These are phyloP conservation scores for Protophormia terraenovae DNA, from an alignment of 2,888 invertebrate species.

Conservation along the genomic window DNA sequence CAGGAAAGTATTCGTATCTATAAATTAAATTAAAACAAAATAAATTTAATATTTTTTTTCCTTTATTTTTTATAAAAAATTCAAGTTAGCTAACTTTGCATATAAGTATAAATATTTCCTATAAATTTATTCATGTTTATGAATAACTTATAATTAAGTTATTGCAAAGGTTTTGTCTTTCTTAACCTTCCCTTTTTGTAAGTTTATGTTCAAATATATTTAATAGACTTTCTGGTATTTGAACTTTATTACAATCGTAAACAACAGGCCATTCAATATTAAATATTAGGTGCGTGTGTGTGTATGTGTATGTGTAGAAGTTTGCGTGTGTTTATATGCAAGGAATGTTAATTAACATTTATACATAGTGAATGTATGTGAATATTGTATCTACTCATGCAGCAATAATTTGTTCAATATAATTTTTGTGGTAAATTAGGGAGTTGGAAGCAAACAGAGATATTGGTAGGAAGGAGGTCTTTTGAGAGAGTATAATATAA, in stretches of 20 bases:
- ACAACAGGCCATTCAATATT: background rate
- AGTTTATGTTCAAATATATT: background rate
- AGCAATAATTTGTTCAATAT: too few species aligned
- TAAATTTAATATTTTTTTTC: background rate
- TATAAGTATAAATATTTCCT: constrained; percentile 17
- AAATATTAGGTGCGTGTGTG: background rate
- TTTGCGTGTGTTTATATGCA: background rate
- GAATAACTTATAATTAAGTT: constrained; percentile 32
- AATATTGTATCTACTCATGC: too few species aligned
- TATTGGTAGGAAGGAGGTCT: too few species aligned
- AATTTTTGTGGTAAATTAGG: too few species aligned
- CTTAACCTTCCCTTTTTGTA: background rate
- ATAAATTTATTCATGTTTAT: background rate
- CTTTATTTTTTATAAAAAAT: too few species aligned
- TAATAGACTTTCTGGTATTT: background rate
- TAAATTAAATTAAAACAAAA: constrained; percentile 66
- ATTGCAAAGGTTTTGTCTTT: background rate
- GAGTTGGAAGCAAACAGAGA: too few species aligned
- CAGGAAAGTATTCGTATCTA: constrained; percentile 92
- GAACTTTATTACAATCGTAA: background rate
- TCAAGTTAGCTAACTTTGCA: too few species aligned
- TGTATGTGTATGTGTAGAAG: background rate
- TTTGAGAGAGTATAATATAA: too few species aligned
- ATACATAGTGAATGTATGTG: too few species aligned
- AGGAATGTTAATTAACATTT: too few species aligned